These are phyloP conservation scores for Characodon lateralis DNA, from an alignment of 2,797 vertebrate genomes.

Conservation along the genomic window DNA sequence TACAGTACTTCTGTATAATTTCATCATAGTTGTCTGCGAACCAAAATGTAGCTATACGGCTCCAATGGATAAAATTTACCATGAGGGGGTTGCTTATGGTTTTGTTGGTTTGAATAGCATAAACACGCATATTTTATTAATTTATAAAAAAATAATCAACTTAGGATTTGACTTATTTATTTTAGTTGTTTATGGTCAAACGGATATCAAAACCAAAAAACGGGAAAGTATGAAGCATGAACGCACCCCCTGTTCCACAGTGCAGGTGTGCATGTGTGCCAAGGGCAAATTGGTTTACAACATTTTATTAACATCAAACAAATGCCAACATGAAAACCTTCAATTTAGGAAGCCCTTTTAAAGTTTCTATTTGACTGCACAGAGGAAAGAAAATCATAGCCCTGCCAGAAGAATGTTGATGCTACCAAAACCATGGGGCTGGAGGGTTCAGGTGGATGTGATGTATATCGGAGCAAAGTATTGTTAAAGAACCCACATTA, in stretches of 20 bases:
- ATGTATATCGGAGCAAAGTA: background rate
- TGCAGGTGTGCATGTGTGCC: background rate
- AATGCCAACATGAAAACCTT: too few relatives aligned
- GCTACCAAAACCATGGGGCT: background rate
- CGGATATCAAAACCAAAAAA: too few relatives aligned
- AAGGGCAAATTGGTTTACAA: background rate
- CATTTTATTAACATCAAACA: background rate
- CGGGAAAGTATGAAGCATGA: too few relatives aligned
- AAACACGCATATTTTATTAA: too few relatives aligned
- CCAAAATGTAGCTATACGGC: background rate
- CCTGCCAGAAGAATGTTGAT: background rate
- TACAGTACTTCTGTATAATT: background rate
- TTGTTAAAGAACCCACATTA: background rate
- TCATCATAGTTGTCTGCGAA: background rate
- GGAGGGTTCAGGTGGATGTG: background rate
- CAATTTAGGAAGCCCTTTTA: background rate
- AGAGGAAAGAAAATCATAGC: background rate
- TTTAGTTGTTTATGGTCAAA: too few relatives aligned
- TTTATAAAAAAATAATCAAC: too few relatives aligned
- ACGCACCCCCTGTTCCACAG: background rate
- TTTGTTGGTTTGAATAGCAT: too few relatives aligned
- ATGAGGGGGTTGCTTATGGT: too few relatives aligned
- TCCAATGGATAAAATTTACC: background rate
- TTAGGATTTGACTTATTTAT: too few relatives aligned
- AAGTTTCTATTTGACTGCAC: background rate